Conservation (phyloP, 2,113 vertebrate genomes). For the Eulemur macaco region DNA sequence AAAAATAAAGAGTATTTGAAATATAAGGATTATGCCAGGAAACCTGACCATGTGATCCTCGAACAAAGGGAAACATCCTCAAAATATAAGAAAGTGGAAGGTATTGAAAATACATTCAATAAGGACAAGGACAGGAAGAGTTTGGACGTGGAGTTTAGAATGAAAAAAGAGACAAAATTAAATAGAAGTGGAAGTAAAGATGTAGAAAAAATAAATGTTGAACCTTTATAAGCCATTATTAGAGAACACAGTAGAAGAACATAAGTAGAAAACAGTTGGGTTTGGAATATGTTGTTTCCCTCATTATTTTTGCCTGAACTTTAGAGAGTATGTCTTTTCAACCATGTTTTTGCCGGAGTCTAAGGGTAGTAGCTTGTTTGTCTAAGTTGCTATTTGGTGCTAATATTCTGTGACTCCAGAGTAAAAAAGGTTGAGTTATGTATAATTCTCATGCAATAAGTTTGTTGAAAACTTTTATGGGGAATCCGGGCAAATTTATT, state of each 20-base stretch:
- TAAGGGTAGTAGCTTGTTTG: neutral
- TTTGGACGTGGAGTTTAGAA: neutral
- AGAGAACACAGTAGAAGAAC: neutral
- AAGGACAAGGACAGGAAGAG: neutral
- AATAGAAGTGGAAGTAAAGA: neutral
- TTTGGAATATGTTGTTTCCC: neutral
- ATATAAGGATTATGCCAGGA: neutral
- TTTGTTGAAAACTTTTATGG: slow-evolving; percentile 2
- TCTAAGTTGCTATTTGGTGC: neutral
- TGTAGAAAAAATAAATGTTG: neutral
- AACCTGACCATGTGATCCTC: neutral
- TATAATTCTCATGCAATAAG: neutral
- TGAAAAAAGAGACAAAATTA: neutral
- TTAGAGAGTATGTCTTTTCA: neutral
- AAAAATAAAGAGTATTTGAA: slow-evolving; percentile 12
- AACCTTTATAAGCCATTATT: neutral
- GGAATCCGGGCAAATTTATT: neutral
- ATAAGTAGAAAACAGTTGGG: neutral
- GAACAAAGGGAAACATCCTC: neutral
- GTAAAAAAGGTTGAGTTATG: neutral
- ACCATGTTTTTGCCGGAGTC: neutral
- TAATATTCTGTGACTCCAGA: neutral
- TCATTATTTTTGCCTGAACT: neutral
- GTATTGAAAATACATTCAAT: neutral
- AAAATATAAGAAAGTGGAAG: neutral